phyloP scores from a whole-genome alignment of 2,888 invertebrate species.

The Aricia artaxerxes region DNA sequence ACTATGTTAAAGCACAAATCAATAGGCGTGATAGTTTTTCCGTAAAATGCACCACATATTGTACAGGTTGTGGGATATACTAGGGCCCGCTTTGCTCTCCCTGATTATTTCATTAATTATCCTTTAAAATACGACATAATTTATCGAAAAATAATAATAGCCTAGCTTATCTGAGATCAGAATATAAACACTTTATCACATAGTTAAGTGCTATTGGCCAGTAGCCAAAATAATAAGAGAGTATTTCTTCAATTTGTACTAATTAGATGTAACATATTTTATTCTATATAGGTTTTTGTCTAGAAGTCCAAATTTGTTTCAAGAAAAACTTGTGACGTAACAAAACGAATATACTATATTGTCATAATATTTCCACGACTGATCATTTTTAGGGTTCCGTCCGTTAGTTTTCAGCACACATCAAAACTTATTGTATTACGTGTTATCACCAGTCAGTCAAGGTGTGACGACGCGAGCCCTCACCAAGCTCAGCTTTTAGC shows the following conservation, averaged over 20 bases:
- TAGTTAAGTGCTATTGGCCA: constrained; percentile 11
- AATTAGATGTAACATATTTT: constrained; percentile 6
- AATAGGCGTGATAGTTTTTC: too few species aligned
- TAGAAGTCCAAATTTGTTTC: not conserved
- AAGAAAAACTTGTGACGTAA: not conserved
- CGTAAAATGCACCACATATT: too few species aligned
- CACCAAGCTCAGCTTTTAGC: too few species aligned
- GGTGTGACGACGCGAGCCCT: too few species aligned
- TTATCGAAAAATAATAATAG: not conserved
- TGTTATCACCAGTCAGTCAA: too few species aligned
- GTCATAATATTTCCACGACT: not conserved
- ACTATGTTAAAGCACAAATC: too few species aligned
- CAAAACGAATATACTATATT: not conserved
- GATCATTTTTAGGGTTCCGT: not conserved
- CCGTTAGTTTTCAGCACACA: too few species aligned
- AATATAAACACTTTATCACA: constrained; percentile 26
- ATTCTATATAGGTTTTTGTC: not conserved
- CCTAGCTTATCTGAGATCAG: not conserved
- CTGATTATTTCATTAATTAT: too few species aligned
- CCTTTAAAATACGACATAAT: not conserved
- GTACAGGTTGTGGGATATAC: too few species aligned
- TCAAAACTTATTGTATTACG: too few species aligned
- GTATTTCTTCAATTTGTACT: constrained; percentile 22
- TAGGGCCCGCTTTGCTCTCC: too few species aligned
- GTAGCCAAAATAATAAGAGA: constrained; percentile 17